Conservation (phyloP, 2,888 invertebrate species). For the Macrophya annulata region DNA sequence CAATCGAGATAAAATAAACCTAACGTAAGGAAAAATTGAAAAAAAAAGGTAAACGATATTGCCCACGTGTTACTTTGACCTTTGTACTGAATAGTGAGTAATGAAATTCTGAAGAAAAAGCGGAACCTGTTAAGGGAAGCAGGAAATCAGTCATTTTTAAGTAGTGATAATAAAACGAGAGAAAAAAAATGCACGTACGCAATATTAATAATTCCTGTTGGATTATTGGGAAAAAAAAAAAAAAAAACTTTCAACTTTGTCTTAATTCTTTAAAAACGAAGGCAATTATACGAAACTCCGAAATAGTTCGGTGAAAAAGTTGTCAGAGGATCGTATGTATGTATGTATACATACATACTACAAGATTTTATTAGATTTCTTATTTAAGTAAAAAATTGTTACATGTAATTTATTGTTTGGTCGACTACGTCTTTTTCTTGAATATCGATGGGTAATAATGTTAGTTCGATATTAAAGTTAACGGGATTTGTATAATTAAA, state of each 20-base stretch:
- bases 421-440: conserved; percentile 31
- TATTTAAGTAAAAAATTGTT: not conserved
- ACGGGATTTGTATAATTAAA: not conserved
- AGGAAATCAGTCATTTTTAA: not conserved
- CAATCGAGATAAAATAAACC: not conserved
- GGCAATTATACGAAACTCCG: not conserved
- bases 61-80: not conserved
- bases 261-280: not conserved
- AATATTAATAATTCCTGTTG: not conserved
- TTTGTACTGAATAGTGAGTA: conserved; percentile 11
- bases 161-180: not conserved
- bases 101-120: conserved; percentile 7
- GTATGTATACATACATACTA: no score
- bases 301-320: not conserved
- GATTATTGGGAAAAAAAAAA: not conserved
- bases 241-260: not conserved
- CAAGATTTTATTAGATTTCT: not conserved
- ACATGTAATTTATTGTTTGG: conserved; percentile 15
- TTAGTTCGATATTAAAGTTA: not conserved
- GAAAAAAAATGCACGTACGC: not conserved
- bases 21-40: not conserved
- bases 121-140: not conserved
- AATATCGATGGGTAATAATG: conserved; percentile 35
- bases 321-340: no score
- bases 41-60: not conserved